Percentiles rank a stretch among this genome's conserved stretches.
These are phyloP conservation scores for Gadus macrocephalus DNA, from an alignment of 2,113 vertebrate genomes.

Conservation along the genomic window DNA sequence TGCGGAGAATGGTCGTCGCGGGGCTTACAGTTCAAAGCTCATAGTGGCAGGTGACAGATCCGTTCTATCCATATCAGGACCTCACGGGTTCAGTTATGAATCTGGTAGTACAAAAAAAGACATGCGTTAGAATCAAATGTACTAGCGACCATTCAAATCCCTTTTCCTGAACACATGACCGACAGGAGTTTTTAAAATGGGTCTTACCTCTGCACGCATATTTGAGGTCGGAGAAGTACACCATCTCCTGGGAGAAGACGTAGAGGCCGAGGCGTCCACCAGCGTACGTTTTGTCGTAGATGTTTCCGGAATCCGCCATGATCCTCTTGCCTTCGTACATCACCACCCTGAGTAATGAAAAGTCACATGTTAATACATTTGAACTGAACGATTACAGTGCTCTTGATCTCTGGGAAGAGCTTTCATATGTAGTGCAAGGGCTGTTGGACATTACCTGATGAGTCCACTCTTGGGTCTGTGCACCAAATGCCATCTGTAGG, in stretches of 20 bases:
- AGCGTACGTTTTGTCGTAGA: conserved; percentile 94
- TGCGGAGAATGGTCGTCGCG: conserved; percentile 74
- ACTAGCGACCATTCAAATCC: conserved; percentile 7
- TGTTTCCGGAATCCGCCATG: conserved; percentile 96
- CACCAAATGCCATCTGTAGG: conserved; percentile 95
- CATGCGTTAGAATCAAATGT: conserved; percentile 2
- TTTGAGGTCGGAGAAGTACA: conserved; percentile 98
- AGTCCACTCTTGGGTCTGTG: conserved; percentile 96
- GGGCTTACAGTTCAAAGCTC: conserved; percentile 51
- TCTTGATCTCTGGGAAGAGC: background rate
- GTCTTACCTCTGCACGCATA: conserved; percentile 95
- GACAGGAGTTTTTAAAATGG: background rate
- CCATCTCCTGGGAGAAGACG: conserved; percentile 99
- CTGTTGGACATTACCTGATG: conserved; percentile 79
- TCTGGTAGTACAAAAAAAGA: conserved; percentile 70
- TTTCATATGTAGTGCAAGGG: background rate
- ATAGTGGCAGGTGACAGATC: conserved; percentile 64
- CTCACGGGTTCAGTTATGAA: conserved; percentile 74
- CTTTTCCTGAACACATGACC: too few relatives aligned
- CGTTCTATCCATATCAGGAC: conserved; percentile 69
- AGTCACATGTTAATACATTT: conserved; percentile 26
- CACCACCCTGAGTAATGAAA: conserved; percentile 78
- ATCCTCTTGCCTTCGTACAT: conserved; percentile 99
- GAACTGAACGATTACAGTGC: background rate
- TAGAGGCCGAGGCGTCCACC: conserved; percentile 94